Evolutionary conservation across 2,888 invertebrate genomes (phyloP).

Genomic region (Girardia tigrina): DNA sequence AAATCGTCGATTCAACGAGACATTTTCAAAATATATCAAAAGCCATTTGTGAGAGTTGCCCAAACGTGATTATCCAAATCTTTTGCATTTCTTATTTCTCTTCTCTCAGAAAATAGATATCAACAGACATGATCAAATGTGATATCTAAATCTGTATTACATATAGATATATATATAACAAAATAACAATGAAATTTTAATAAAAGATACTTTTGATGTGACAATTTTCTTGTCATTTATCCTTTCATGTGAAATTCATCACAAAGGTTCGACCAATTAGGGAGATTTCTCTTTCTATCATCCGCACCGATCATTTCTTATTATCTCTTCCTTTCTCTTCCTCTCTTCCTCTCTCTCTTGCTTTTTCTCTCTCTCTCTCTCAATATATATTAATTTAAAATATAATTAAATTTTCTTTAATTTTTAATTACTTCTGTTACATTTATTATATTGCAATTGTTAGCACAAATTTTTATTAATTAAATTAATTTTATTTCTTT

Average conservation of each 20-base stretch:
- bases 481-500: no score
- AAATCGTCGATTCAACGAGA: neutral
- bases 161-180: no score
- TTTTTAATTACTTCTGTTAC: no score
- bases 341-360: no score
- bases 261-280: neutral
- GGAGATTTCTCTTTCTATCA: constrained; percentile 7
- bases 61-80: neutral
- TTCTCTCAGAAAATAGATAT: neutral
- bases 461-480: no score
- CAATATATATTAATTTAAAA: no score
- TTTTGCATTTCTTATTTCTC: neutral
- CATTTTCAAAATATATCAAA: constrained; percentile 11
- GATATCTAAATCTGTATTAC: no score
- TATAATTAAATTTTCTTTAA: no score
- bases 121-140: neutral
- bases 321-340: no score
- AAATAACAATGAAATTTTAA: constrained; percentile 7
- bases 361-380: no score
- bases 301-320: neutral
- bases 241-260: neutral
- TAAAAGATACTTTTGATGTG: constrained; percentile 7
- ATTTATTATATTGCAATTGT: no score
- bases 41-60: constrained; percentile 7
- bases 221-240: neutral